Conservation (phyloP, 2,888 invertebrate species). For the Mythimna vitellina region DNA sequence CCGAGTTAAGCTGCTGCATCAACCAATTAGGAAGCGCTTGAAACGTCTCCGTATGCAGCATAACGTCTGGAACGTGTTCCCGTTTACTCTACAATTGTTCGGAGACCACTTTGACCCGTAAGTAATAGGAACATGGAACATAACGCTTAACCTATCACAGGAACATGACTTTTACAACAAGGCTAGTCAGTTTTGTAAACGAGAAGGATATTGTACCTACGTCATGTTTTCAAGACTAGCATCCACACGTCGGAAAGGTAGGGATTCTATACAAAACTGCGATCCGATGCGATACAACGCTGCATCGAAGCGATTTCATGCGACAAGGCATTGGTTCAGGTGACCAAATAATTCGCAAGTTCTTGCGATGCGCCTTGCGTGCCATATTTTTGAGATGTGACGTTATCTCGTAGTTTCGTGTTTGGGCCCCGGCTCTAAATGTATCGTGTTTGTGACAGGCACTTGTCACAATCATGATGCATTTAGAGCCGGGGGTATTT, state of each 20-base stretch:
- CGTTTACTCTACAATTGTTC: constrained; percentile 37
- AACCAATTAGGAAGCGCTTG: constrained; percentile 12
- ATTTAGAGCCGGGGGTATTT: no score
- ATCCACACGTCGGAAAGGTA: background rate
- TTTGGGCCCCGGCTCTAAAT: background rate
- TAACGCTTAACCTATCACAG: constrained; percentile 18
- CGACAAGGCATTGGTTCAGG: no score
- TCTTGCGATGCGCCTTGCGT: no score
- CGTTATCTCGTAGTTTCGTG: no score
- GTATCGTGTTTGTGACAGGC: background rate
- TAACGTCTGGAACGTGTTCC: constrained; percentile 35
- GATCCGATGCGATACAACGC: no score
- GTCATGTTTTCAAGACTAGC: background rate
- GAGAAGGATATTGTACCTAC: background rate
- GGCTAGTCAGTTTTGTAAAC: background rate
- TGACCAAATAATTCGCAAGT: no score
- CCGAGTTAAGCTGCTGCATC: background rate
- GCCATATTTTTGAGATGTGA: no score
- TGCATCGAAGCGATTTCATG: no score
- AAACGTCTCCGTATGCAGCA: constrained; percentile 1
- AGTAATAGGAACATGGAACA: constrained; percentile 19
- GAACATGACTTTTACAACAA: background rate
- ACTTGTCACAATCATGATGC: no score
- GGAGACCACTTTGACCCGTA: constrained; percentile 31
- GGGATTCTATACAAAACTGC: no score